These are phyloP conservation scores for Stigmatopora argus DNA, from an alignment of 2,113 vertebrate species.

Conservation along the genomic window DNA sequence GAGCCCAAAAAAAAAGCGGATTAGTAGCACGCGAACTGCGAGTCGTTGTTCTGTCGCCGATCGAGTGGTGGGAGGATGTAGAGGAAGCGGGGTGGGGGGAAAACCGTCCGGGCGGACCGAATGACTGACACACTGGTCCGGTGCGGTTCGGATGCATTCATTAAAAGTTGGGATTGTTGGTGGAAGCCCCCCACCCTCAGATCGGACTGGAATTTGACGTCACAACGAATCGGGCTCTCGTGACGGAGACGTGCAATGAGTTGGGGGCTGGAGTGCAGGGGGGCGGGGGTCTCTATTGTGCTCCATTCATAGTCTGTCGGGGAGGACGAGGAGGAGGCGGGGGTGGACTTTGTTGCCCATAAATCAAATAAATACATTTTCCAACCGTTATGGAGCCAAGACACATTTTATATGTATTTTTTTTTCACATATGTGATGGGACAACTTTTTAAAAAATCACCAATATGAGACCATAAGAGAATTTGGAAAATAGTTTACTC, in stretches of 20 bases:
- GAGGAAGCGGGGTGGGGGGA: slow-evolving; percentile 9
- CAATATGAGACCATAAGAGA: no score
- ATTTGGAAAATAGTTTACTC: no score
- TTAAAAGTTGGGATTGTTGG: slow-evolving; percentile 51
- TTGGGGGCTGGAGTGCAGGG: slow-evolving; percentile 7
- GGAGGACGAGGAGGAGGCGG: slow-evolving; percentile 1
- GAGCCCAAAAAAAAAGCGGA: slow-evolving; percentile 17
- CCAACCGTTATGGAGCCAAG: neutral
- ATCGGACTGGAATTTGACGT: slow-evolving; percentile 62
- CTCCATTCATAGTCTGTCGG: slow-evolving; percentile 38
- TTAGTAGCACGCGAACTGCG: slow-evolving; percentile 10
- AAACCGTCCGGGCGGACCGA: slow-evolving; percentile 9
- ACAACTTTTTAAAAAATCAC: neutral
- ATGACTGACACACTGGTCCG: slow-evolving; percentile 16
- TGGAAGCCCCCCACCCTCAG: slow-evolving; percentile 1
- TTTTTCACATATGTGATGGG: no score
- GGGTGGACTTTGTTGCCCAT: neutral
- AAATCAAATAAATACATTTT: neutral
- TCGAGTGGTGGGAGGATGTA: slow-evolving; percentile 20
- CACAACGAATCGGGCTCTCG: slow-evolving; percentile 49
- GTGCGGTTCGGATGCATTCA: slow-evolving; percentile 40
- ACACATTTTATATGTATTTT: no score
- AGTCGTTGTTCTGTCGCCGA: slow-evolving; percentile 1
- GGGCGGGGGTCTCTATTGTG: slow-evolving; percentile 36
- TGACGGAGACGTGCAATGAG: slow-evolving; percentile 26